Base-by-base conservation (phyloP, 1,140 invertebrate genomes). In the Sesamia nonagrioides region DNA sequence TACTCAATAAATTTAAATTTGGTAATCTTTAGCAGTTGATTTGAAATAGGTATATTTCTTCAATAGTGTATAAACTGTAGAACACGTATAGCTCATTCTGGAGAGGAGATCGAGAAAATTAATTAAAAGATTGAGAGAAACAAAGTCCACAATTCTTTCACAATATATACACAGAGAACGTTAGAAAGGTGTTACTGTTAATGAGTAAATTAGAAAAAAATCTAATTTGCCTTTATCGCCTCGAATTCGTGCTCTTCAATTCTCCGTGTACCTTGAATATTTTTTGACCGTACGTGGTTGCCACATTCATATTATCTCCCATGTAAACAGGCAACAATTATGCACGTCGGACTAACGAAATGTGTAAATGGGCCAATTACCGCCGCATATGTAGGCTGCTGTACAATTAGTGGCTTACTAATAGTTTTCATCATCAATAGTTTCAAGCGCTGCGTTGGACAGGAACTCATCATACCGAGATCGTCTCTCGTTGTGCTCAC, bases 351-450 rank as follows among this genome's bases (percentile, higher is more conserved):
- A 90, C 93, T 95, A 94, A 94, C 92, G 88, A 92, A 91, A 92
- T 85, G 92, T 95, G 92, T 95, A 95, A 95, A 95, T 95, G 90
- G 92, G 81, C 82, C 93, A 95, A 95, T 95, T 95, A 95, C 92
- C 92, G 88, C 84, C 78, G 83, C 56, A 87, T 88, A 94, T 94
- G 93, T 92, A 94, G 91, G 92, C 91, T 92, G 86, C 85, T 81
- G 88, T 86, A 92, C 91, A 95, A 95, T 95, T 95, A 95, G 93
- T 93, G 84, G 84, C 81, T 83, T 86, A 92, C 92, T 95, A 94
- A 94, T 93, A 92, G 92, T 93, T 95, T 93, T 92, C 91, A 94
- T 94, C 91, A 94, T 86, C 92, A 88, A 89, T 89, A 89, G 87
- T 89, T 88, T 86, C 84, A 85, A 83, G 82, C 87, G 81, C 83